Evolutionary conservation across 2,797 vertebrate genomes (phyloP), one percentile per base, ranked within the genome.

Genomic region (Pseudochromis fuscus): DNA sequence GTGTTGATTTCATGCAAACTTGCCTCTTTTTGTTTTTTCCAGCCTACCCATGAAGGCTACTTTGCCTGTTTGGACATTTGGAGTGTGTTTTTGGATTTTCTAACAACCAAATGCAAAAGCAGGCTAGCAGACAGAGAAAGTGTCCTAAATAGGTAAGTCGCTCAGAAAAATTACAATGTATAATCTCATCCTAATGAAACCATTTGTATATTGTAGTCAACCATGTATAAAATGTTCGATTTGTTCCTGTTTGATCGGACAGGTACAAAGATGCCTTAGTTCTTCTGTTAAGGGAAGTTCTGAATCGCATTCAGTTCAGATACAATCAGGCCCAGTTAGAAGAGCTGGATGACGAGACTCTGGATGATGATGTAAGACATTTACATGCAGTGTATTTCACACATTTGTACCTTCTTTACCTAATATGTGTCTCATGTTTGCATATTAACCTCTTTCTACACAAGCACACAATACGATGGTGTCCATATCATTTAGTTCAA

Each of bases 1-100:
- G 1, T 50, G 27, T 50, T 46, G 1, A n/a, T 40, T 68, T 46
- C 3, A 31, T 72, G 11, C 13, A 58, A 35, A 72, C 15, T 27
- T 55, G 2, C 46, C 44, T 72, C 5, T 71, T 2, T 12, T 24
- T 48, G 19, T 45, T 30, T 49, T 75, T 91, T 72, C 27, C 91
- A 99, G 98, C 97, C 98, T 24, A 97, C 94, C 33, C 97, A 98
- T 48, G 98, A 99, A 93, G 97, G 98, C 84, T 99, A 99, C 92
- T 96, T 98, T 88, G 95, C 97, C 73, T 99, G 97, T 94, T 94
- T 99, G 88, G 98, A 99, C 84, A 99, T 99, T 87, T 99, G 98
- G 98, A 96, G 95, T 2, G 93, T 98, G 48, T 99, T 99, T 92
- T 93, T 99, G 93, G 98, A 99, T 87, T 99, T 98, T 78, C 90